Evolutionary conservation across 2,797 vertebrate genomes (phyloP).

Genomic region (Smutsia temminckii): DNA sequence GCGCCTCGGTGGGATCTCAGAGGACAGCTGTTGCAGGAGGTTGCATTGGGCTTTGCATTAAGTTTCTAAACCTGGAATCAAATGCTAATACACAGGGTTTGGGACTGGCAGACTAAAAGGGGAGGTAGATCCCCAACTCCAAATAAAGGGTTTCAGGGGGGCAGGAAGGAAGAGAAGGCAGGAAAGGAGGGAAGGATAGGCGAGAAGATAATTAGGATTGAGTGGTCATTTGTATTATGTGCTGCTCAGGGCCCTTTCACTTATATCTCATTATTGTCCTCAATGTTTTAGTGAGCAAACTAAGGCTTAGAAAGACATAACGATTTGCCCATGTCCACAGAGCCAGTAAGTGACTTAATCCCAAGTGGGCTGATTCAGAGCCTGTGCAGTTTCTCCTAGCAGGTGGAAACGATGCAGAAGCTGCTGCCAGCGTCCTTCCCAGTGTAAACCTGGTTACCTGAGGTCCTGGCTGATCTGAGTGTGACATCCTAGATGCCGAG

Average conservation of each 20-base stretch:
- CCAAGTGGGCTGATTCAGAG: neutral
- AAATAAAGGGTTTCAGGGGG: constrained; percentile 37
- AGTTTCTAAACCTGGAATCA: constrained; percentile 11
- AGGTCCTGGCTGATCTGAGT: neutral
- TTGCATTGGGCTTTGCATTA: neutral
- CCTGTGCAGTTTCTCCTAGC: neutral
- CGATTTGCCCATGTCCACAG: neutral
- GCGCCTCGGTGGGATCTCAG: neutral
- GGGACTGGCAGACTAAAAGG: neutral
- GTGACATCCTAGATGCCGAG: neutral
- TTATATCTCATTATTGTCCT: neutral
- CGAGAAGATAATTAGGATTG: neutral
- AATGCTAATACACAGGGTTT: neutral
- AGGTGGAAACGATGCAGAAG: neutral
- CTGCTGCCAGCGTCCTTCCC: neutral
- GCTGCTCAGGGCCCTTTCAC: constrained; percentile 3
- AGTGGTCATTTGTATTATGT: neutral
- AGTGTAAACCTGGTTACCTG: neutral
- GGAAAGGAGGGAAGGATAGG: neutral
- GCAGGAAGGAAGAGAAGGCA: neutral
- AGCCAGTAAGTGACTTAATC: constrained; percentile 8
- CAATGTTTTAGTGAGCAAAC: constrained; percentile 30
- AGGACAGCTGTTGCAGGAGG: neutral
- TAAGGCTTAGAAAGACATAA: constrained; percentile 44
- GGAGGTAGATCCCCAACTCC: neutral